Percentiles rank a stretch among this genome's conserved stretches.
Conservation (phyloP, 1,140 invertebrate species). For the Lucilia sericata region DNA sequence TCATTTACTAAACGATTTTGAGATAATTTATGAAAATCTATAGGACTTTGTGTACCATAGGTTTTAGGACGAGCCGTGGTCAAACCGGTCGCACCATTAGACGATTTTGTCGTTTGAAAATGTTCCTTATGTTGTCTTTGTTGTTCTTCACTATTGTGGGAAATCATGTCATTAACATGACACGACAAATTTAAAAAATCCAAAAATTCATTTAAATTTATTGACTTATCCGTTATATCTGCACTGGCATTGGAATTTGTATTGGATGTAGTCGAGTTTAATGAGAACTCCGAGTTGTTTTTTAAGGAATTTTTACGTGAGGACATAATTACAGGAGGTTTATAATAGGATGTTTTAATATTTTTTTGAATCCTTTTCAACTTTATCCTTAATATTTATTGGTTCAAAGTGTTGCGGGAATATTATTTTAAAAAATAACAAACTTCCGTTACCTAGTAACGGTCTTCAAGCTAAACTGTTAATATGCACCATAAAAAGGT, state of each 20-base stretch:
- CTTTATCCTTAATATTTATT: neutral
- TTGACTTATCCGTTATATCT: slow-evolving; percentile 45
- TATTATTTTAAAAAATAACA: neutral
- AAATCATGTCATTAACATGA: slow-evolving; percentile 66
- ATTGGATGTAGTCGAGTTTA: neutral
- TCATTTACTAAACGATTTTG: slow-evolving; percentile 59
- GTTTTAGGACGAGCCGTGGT: neutral
- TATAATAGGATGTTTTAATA: neutral
- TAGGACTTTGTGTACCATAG: slow-evolving; percentile 50
- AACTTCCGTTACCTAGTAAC: neutral
- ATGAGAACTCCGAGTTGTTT: neutral
- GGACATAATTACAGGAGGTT: neutral
- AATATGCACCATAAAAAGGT: no score
- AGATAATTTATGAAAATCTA: slow-evolving; percentile 59
- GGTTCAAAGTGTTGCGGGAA: neutral
- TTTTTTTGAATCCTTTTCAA: neutral
- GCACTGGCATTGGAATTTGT: neutral
- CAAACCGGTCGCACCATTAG: neutral
- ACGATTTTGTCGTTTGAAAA: neutral
- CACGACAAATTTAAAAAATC: slow-evolving; percentile 66
- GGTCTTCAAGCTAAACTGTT: neutral
- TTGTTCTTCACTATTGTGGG: slow-evolving; percentile 47
- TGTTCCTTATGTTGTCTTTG: slow-evolving; percentile 16
- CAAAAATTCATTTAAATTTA: slow-evolving; percentile 65
- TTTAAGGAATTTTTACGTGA: neutral